A percentile compares a stretch with the other conserved stretches of the same genome.
phyloP scores from a whole-genome alignment of 2,113 vertebrate species.

The Rhagologus leucostigma region DNA sequence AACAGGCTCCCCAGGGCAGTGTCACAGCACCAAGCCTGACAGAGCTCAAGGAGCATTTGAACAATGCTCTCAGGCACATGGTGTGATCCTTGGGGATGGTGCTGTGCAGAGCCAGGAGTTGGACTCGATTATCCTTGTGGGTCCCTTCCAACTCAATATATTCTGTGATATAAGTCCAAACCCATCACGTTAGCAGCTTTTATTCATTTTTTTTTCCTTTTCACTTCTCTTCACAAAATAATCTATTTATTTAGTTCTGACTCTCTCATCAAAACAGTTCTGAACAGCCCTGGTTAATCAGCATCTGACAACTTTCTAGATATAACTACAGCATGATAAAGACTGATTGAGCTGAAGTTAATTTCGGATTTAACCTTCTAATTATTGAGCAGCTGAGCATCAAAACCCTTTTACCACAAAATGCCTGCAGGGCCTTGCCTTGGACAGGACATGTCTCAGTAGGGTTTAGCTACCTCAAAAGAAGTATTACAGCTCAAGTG shows the following conservation, averaged over 20 bases:
- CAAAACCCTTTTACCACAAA: background rate
- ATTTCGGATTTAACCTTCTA: constrained; percentile 54
- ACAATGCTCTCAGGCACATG: fast-evolving
- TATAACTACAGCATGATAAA: background rate
- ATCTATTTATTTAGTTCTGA: constrained; percentile 7
- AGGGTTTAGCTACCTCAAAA: background rate
- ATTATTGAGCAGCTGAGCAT: constrained; percentile 9
- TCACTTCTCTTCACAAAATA: background rate
- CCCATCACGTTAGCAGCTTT: background rate
- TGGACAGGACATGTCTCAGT: background rate
- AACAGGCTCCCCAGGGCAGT: background rate
- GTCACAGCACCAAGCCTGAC: background rate
- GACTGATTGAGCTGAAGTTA: background rate
- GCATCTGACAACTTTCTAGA: background rate
- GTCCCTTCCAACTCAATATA: background rate
- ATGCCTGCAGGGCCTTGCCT: background rate
- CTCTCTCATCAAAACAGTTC: background rate
- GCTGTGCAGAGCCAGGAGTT: background rate
- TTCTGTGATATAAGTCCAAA: background rate
- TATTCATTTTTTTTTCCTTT: background rate
- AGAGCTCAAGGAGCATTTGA: background rate
- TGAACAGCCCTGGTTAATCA: constrained; percentile 5
- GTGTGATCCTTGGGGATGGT: background rate
- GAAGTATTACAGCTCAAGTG: background rate
- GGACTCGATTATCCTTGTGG: background rate